Conservation (phyloP, 2,797 vertebrate genomes). For the Coregonus ussuriensis region DNA sequence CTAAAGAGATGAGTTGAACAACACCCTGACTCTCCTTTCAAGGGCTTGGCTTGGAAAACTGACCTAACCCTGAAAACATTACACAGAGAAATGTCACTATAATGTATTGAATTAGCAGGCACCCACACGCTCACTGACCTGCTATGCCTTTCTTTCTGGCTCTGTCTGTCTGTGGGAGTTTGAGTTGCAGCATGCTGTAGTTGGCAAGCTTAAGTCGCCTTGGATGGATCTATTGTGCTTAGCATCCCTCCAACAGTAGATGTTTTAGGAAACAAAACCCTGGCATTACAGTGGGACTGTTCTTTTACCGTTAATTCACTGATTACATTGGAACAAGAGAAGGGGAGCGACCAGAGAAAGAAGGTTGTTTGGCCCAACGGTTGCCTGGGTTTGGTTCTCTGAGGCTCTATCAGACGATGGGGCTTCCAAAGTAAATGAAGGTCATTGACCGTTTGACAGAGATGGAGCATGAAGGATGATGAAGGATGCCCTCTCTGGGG, state of each 20-base stretch:
- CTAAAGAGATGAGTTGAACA: constrained; percentile 56
- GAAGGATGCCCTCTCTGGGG: constrained; percentile 42
- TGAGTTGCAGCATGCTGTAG: constrained; percentile 49
- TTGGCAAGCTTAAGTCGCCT: constrained; percentile 42
- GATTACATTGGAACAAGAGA: constrained; percentile 35
- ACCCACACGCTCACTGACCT: constrained; percentile 58
- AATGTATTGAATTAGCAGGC: constrained; percentile 58
- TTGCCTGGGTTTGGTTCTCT: constrained; percentile 21
- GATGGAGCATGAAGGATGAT: constrained; percentile 41
- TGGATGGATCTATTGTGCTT: constrained; percentile 35
- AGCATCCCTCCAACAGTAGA: constrained; percentile 35
- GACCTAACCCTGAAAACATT: constrained; percentile 45
- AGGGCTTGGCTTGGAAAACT: constrained; percentile 19
- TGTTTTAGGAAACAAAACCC: constrained; percentile 28
- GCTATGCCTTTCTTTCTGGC: constrained; percentile 38
- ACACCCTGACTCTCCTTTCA: constrained; percentile 15
- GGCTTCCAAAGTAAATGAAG: constrained; percentile 41
- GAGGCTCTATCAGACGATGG: constrained; percentile 21
- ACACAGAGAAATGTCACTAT: constrained; percentile 44
- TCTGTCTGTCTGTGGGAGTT: constrained; percentile 30
- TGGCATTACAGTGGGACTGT: constrained; percentile 10
- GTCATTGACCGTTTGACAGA: constrained; percentile 62
- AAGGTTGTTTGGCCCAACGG: constrained; percentile 8
- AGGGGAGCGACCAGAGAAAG: constrained; percentile 24
- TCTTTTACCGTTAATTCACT: constrained; percentile 30